phyloP scores from a whole-genome alignment of 2,113 vertebrate species.

The Eulemur rufifrons region DNA sequence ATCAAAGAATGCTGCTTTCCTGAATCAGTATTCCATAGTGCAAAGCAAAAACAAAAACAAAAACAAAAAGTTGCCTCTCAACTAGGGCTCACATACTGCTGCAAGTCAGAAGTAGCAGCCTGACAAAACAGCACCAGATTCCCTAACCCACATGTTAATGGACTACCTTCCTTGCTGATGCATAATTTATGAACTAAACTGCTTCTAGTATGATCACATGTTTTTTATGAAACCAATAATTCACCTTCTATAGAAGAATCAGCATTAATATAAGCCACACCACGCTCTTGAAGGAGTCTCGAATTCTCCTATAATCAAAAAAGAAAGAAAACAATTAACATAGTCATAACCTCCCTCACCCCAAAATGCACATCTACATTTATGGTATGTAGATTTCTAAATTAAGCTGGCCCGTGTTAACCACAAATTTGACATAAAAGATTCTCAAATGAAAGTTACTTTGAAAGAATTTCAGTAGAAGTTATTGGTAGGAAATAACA shows the following conservation, averaged over 20 bases:
- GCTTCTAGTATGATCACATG: neutral
- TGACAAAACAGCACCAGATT: neutral
- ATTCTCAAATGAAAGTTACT: neutral
- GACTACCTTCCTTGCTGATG: neutral
- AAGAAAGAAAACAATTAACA: constrained; percentile 25
- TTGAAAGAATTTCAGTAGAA: neutral
- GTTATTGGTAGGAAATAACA: neutral
- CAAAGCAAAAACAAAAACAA: neutral
- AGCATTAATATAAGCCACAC: constrained; percentile 96
- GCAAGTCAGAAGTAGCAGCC: neutral
- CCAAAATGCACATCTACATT: neutral
- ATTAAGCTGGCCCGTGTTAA: neutral
- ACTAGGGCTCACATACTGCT: neutral
- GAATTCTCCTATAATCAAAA: constrained; percentile 90
- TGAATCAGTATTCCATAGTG: neutral
- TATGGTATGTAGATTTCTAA: neutral
- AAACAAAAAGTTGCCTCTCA: neutral
- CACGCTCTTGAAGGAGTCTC: constrained; percentile 92
- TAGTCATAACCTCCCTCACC: neutral
- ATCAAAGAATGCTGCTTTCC: neutral
- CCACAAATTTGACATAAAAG: neutral
- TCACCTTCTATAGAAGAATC: constrained; percentile 96
- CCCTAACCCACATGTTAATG: neutral
- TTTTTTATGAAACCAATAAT: neutral
- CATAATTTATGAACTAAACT: neutral